phyloP scores from a whole-genome alignment of 2,888 invertebrate genomes.

The Drosophila acutilabella region DNA sequence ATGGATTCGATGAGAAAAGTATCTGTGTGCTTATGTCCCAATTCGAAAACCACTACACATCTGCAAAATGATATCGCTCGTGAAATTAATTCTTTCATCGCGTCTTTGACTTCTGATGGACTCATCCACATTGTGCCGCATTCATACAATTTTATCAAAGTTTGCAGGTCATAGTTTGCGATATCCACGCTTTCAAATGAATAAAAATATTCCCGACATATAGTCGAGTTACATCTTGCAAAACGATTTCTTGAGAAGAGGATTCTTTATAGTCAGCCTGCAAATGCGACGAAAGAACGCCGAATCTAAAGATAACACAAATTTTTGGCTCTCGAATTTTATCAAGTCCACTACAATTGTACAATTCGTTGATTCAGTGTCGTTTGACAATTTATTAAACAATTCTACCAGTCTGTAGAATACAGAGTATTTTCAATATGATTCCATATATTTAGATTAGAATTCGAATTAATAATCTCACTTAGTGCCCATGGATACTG shows the following conservation, averaged over 20 bases:
- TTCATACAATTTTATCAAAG: conserved; percentile 15
- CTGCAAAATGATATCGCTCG: not conserved
- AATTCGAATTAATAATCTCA: not conserved
- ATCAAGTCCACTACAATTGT: conserved; percentile 28
- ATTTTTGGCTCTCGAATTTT: conserved; percentile 45
- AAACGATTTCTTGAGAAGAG: not conserved
- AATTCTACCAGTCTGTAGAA: not conserved
- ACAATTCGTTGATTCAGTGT: conserved; percentile 37
- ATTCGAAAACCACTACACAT: conserved; percentile 16
- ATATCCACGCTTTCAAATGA: conserved; percentile 4
- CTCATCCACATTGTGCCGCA: conserved; percentile 26
- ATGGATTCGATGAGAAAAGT: not conserved
- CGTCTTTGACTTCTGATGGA: conserved; percentile 5
- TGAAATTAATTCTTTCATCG: not conserved
- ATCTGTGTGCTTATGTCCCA: conserved; percentile 4
- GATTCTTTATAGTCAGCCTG: conserved; percentile 34
- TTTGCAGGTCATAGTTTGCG: not conserved
- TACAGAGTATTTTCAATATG: too few species aligned
- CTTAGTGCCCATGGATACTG: not conserved
- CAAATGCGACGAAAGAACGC: conserved; percentile 46
- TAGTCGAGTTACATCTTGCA: conserved; percentile 20
- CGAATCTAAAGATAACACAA: conserved; percentile 37
- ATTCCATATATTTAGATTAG: not conserved
- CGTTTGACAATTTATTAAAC: conserved; percentile 4
- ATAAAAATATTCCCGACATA: conserved; percentile 34